A percentile compares a stretch with the other conserved stretches of the same genome.
Evolutionary conservation across 2,888 invertebrate species (phyloP).

Genomic region (Gryllus longicercus): DNA sequence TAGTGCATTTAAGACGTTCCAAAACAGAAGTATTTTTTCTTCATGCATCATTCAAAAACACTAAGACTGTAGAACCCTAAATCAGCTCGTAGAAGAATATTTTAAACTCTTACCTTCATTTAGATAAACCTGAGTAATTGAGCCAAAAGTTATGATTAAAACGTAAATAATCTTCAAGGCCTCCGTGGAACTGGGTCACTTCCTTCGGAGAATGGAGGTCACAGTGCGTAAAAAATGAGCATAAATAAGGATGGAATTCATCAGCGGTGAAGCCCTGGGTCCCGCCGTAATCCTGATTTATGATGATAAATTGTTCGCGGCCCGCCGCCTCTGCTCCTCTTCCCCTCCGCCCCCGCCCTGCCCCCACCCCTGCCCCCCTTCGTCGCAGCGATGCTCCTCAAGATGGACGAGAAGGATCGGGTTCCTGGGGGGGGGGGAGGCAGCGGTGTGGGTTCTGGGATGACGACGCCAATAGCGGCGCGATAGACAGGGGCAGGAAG

Average conservation of each 20-base stretch:
- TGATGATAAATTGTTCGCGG: neutral
- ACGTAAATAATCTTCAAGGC: neutral
- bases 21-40: neutral
- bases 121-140: slow-evolving; percentile 1
- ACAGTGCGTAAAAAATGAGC: slow-evolving; percentile 3
- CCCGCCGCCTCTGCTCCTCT: too few species aligned
- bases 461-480: too few species aligned
- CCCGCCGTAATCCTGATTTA: neutral
- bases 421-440: too few species aligned
- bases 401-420: too few species aligned
- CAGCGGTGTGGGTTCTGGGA: too few species aligned
- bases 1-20: too few species aligned
- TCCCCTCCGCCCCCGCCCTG: too few species aligned
- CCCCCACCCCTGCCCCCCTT: too few species aligned
- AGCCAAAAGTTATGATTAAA: neutral
- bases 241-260: slow-evolving; percentile 1
- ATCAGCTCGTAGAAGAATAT: neutral
- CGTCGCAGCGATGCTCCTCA: too few species aligned
- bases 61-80: neutral
- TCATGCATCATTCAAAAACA: neutral
- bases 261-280: neutral
- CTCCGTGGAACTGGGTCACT: neutral
- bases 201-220: neutral
- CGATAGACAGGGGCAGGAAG: too few species aligned
- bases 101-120: neutral